These are phyloP conservation scores for Myotis findleyi DNA, from an alignment of 2,797 vertebrate species.

Conservation along the genomic window DNA sequence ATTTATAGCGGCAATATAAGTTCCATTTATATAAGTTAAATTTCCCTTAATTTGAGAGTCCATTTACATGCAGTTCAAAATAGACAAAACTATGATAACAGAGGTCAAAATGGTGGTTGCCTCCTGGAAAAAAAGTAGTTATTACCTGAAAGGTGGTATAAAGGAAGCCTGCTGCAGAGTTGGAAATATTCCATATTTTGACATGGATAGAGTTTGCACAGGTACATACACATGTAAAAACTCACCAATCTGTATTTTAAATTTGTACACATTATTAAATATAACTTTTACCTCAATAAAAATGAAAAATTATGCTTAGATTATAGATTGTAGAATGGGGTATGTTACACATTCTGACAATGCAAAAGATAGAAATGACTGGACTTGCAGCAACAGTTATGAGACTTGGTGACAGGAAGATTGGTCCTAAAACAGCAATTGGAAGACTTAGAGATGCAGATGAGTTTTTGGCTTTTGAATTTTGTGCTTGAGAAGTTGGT, in stretches of 20 bases:
- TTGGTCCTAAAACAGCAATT: not conserved
- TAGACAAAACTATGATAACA: not conserved
- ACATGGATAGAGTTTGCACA: not conserved
- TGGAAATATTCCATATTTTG: not conserved
- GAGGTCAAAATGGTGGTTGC: conserved; percentile 33
- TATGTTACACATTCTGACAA: not conserved
- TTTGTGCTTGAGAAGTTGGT: not conserved
- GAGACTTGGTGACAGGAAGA: conserved; percentile 4
- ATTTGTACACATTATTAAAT: not conserved
- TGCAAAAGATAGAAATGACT: not conserved
- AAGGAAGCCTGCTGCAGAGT: not conserved
- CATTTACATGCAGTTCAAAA: conserved; percentile 5
- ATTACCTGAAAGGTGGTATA: not conserved
- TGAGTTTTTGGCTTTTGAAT: conserved; percentile 11
- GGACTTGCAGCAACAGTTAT: not conserved
- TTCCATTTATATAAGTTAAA: conserved; percentile 43
- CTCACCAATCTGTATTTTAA: not conserved
- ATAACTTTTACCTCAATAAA: conserved; percentile 7
- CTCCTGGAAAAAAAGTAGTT: not conserved
- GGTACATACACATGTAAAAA: not conserved
- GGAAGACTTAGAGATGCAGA: not conserved
- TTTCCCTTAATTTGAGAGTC: conserved; percentile 40
- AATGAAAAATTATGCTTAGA: conserved; percentile 17
- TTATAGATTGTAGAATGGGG: not conserved
- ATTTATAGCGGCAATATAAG: conserved; percentile 6